Evolutionary conservation across 1,140 invertebrate genomes (phyloP), one percentile per base, ranked within the genome.

Genomic region (Halesus radiatus): DNA sequence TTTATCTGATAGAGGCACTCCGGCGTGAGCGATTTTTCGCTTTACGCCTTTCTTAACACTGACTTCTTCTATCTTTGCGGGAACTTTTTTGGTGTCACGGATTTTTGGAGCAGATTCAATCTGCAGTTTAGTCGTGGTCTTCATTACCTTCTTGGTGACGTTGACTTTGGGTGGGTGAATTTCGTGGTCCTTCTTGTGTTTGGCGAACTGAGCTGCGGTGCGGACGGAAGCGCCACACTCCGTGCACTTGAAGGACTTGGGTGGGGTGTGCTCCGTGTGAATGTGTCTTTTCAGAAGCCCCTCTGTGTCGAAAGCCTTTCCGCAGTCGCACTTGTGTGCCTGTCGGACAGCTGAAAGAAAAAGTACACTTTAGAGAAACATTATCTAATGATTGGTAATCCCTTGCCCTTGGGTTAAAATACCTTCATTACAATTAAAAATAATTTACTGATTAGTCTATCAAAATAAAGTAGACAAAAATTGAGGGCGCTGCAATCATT

Each of bases 251-350:
- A 73, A 82, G 7, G 81, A 82, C 26, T 82, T 82, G 22, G 89
- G 89, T 76, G 89, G 89, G 15, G 89, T 90, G 85, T 89, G 89
- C 64, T 87, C 87, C 0, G 88, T 84, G 8, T 85, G 84, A 1
- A 88, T 87, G 85, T 89, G 89, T 1, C 87, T 84, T 58, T 86
- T 83, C 64, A 90, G 81, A n/a, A 89, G 76, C 52, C 87, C 86
- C 5, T 87, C 88, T 78, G 86, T 88, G 62, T 86, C 87, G 82
- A 90, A 90, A 76, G 87, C 74, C 74, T 89, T 85, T 1, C 88
- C 88, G 79, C 88, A 90, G 80, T 90, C 88, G 70, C 88, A 90
- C 6, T 87, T 81, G 74, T 88, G 88, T 52, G 22, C 18, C n/a
- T 77, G 62, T 18, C 53, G 56, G 3, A 29, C 15, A 5, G 15